Conservation (phyloP, 2,797 vertebrate genomes). For the Pempheris klunzingeri region DNA sequence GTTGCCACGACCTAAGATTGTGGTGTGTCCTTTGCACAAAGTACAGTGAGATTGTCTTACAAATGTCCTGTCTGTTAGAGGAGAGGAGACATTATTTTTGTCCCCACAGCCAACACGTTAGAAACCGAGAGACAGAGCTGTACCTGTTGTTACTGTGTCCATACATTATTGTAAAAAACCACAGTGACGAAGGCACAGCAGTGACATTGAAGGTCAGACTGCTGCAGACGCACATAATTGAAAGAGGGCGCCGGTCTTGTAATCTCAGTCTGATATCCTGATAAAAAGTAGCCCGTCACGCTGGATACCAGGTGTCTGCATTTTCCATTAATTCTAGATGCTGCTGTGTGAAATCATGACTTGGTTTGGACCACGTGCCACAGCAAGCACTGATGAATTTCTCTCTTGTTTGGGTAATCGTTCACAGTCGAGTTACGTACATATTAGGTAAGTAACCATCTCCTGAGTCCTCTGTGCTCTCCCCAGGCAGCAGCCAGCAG, state of each 20-base stretch:
- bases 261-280: conserved; percentile 66
- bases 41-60: conserved; percentile 48
- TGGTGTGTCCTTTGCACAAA: conserved; percentile 34
- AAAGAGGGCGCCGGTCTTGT: conserved; percentile 56
- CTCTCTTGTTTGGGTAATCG: background rate
- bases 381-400: background rate
- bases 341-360: conserved; percentile 21
- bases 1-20: conserved; percentile 26
- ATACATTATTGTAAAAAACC: conserved; percentile 15
- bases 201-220: conserved; percentile 73
- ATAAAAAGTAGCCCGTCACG: conserved; percentile 50
- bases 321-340: conserved; percentile 31
- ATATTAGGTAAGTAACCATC: conserved; percentile 50
- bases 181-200: conserved; percentile 27
- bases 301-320: conserved; percentile 10
- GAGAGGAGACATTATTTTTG: conserved; percentile 34
- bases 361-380: conserved; percentile 24
- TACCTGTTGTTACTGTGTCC: conserved; percentile 12
- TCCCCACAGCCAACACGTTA: conserved; percentile 36
- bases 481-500: conserved; percentile 52
- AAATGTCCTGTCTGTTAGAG: conserved; percentile 26
- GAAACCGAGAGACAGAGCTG: conserved; percentile 34
- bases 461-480: conserved; percentile 66
- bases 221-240: conserved; percentile 62
- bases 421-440: conserved; percentile 39